phyloP scores from a whole-genome alignment of 2,113 vertebrate species.

The Geothlypis trichas region DNA sequence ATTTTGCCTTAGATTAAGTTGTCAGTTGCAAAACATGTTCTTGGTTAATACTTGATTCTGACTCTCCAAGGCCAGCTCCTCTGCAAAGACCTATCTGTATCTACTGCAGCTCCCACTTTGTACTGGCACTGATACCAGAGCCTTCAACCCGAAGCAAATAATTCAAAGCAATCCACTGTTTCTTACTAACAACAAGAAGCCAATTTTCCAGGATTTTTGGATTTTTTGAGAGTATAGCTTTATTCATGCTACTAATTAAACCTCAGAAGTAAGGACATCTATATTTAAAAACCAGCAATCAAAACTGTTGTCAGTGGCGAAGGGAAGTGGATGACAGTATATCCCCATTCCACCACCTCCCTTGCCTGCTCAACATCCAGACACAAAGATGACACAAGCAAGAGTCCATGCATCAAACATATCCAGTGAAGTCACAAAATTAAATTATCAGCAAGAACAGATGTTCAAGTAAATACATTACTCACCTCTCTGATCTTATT shows the following conservation, averaged over 20 bases:
- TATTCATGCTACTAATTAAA: background rate
- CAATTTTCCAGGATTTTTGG: background rate
- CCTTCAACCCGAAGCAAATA: background rate
- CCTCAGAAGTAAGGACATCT: background rate
- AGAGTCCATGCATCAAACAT: background rate
- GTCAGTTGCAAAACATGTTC: background rate
- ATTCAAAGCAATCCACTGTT: background rate
- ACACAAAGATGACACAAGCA: background rate
- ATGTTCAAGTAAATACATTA: background rate
- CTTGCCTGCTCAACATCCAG: background rate
- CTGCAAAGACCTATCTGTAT: background rate
- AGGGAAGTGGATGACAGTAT: background rate
- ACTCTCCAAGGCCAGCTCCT: background rate
- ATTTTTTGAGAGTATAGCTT: background rate
- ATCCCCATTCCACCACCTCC: background rate
- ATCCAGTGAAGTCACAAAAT: background rate
- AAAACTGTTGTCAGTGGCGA: background rate
- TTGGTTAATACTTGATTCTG: background rate
- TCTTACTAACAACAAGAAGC: background rate
- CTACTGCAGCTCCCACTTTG: background rate
- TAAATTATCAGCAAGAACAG: background rate
- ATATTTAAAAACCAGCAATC: background rate
- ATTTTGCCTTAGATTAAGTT: background rate
- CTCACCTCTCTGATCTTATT: background rate
- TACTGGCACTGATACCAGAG: accelerated